Evolutionary conservation across 53 echinoderm and acorn worm genomes (phyloP).

Genomic region (Crossaster papposus): DNA sequence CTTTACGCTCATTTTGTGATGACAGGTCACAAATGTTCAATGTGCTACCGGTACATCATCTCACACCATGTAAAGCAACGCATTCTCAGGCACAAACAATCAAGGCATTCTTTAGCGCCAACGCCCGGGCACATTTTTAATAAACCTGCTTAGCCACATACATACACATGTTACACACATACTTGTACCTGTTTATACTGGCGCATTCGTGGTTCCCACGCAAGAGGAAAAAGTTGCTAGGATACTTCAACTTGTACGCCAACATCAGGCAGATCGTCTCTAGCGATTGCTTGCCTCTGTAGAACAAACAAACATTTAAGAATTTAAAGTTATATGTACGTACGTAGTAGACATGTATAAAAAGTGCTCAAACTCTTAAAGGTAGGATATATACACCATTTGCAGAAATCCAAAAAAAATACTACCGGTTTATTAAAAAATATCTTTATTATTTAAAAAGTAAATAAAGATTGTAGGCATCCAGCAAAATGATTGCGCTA

Average conservation of each 20-base stretch:
- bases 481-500: too few species aligned
- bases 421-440: too few species aligned
- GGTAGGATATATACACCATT: too few species aligned
- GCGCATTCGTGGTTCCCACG: constrained; percentile 98
- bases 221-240: constrained; percentile 93
- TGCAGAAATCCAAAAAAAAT: too few species aligned
- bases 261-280: constrained; percentile 95
- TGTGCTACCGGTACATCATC: too few species aligned
- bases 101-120: background rate
- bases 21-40: too few species aligned
- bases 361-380: too few species aligned
- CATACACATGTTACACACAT: too few species aligned
- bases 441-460: too few species aligned
- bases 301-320: background rate
- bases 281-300: constrained; percentile 90
- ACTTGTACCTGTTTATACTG: constrained; percentile 90
- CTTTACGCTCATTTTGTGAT: too few species aligned
- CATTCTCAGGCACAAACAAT: background rate
- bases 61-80: background rate
- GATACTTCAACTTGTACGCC: constrained; percentile 95
- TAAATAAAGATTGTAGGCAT: too few species aligned
- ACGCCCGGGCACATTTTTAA: background rate
- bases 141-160: background rate
- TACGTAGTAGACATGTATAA: too few species aligned
- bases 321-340: background rate